Evolutionary conservation across 2,113 vertebrate species (phyloP), one percentile per base, ranked within the genome.

Genomic region (Ardeotis arabs): DNA sequence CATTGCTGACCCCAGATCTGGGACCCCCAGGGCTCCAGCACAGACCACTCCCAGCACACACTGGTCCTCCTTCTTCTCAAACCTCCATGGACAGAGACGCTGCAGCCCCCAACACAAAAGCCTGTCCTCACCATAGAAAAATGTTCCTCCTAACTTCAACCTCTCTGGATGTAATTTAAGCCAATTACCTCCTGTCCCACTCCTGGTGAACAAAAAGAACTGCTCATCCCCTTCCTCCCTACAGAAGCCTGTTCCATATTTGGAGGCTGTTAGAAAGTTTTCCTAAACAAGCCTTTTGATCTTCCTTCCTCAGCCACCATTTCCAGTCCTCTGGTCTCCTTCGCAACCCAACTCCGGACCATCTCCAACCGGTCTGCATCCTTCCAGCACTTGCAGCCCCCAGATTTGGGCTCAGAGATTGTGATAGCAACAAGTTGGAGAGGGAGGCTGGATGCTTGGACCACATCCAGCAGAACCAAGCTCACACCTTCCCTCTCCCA

Each of bases 81-180:
- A 0, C 29, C n/a, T 58, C 66, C 70, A 14, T 0, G 1, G 37
- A 33, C 1, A 19, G 55, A 68, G 53, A 28, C 0, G 0, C 29
- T 7, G 11, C 63, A 77, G 58, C 35, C 27, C 63, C 53, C 69
- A 8, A 16, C 19, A 41, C 14, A 50, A 35, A 23, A 1, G 21
- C 37, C 50, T 59, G 37, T 15, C 67, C 85, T 58, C 62, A 19
- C 29, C 41, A 5, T 8, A 39, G 59, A n/a, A 44, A 55, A 90
- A 73, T 6, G 27, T 31, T 16, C 62, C 63, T 75, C 47, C 45
- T 27, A 44, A 63, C 24, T 31, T 19, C 85, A 64, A 3, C 50
- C 45, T 9, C 69, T 66, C 82, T 56, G 86, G 64, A 53, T 49
- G 64, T 19, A 35, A n/a, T 37, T n/a, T 70, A 82, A 68, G 33